A percentile compares a stretch with the other conserved stretches of the same genome.
phyloP scores from a whole-genome alignment of 2,113 vertebrate species.

The mouse (Mus musculus) region DNA sequence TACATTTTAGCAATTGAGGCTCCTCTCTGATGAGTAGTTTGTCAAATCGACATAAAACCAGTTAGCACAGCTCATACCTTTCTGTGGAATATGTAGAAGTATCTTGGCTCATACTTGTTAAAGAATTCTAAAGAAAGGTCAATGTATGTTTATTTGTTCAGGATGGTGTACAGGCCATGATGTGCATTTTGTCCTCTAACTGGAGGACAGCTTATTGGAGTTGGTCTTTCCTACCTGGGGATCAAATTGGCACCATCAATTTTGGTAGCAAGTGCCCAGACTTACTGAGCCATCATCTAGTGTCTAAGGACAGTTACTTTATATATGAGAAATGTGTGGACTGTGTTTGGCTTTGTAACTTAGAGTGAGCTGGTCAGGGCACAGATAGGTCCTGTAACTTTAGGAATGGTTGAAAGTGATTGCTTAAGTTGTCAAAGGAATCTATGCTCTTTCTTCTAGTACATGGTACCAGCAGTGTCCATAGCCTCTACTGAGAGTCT shows the following conservation, averaged over 20 bases:
- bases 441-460: neutral
- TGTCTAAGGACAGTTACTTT: neutral
- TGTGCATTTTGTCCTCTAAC: neutral
- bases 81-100: constrained; percentile 21
- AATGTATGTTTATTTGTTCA: neutral
- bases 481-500: neutral
- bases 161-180: neutral
- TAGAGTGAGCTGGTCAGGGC: neutral
- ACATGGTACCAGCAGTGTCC: neutral
- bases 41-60: neutral
- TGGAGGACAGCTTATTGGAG: neutral
- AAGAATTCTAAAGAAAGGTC: constrained; percentile 1
- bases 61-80: neutral
- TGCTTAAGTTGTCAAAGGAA: neutral
- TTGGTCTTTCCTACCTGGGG: neutral
- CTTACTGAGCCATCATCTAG: neutral
- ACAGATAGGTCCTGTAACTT: neutral
- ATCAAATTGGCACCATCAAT: neutral
- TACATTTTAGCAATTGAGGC: neutral
- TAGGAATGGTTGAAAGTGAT: neutral
- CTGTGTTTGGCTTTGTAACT: constrained; percentile 19
- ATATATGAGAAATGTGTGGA: constrained; percentile 15
- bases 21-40: neutral
- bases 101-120: constrained; percentile 19
- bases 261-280: neutral